Base-by-base conservation (phyloP, 2,113 vertebrate genomes). In the Gobio gobio region DNA sequence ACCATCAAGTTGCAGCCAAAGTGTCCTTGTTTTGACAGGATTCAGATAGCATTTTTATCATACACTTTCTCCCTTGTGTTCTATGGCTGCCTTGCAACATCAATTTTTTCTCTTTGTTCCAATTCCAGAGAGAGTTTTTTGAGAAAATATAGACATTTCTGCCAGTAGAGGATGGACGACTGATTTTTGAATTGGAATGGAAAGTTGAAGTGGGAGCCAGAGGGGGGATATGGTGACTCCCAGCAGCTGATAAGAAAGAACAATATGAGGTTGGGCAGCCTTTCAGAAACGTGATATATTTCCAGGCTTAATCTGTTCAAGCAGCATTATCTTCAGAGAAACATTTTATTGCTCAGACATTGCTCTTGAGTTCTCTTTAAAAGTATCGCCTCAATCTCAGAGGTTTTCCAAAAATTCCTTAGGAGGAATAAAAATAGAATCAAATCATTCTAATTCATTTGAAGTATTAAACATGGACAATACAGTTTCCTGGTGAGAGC, bases 151-250 rank as follows among this genome's bases (percentile, higher is more conserved):
- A 40, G 74, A 58, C 10, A 16, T 58, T 56, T 12, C 18, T n/a
- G 64, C 3, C 20, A n/a, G 18, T 12, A 3, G 56, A 43, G 12
- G 36, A 43, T 43, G 43, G 14, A 63, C 0, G 58, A 47, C 14
- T 47, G n/a, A 20, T 5, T 22, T 78, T 10, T 36, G 18, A 40
- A 54, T 54, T 24, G 49, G 24, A 33, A 36, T 86, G 84, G 75
- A 86, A 80, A 86, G 58, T 59, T 59, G 33, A 26, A 61, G 9
- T 7, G 2, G 12, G 51, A 78, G 73, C 79, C 74, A 78, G 58
- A 83, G 16, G 26, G 68, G 78, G 75, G 84, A 85, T 83, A 76
- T 76, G 33, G 74, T 83, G 64, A 56, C 58, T 56, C 47, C 58
- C 75, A 24, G 9, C 81, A 45, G 18, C 66, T 45, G 76, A 78